These are phyloP conservation scores for Noctua janthina DNA, from an alignment of 2,888 invertebrate genomes.

Conservation along the genomic window DNA sequence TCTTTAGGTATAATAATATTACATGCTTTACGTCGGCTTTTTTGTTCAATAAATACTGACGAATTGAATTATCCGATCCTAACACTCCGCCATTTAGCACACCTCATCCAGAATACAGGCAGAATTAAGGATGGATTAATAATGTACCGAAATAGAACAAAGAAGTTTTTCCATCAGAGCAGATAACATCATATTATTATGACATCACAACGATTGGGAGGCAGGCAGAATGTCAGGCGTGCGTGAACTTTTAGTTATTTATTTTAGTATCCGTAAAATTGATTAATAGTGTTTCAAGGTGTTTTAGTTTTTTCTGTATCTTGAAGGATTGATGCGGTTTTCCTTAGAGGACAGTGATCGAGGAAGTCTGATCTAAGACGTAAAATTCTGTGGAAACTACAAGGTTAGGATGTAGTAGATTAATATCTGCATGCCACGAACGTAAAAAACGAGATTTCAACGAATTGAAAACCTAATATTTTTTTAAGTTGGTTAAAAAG, in stretches of 20 bases:
- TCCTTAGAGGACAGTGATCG: conserved; percentile 5
- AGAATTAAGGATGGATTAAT: neutral
- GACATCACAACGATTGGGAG: conserved; percentile 13
- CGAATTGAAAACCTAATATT: neutral
- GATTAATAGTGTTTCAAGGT: conserved; percentile 47
- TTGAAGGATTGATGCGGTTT: conserved; percentile 17
- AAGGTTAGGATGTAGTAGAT: neutral
- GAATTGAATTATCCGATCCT: neutral
- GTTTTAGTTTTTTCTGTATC: conserved; percentile 33
- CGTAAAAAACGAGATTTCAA: neutral
- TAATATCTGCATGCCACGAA: neutral
- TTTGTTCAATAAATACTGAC: neutral
- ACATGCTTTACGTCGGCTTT: neutral
- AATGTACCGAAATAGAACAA: conserved; percentile 14
- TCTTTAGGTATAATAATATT: neutral
- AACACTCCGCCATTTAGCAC: neutral
- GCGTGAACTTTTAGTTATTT: conserved; percentile 33
- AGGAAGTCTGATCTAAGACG: conserved; percentile 25
- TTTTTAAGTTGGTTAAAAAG: neutral
- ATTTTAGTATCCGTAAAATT: conserved; percentile 31
- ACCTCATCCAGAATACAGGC: neutral
- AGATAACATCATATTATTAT: conserved; percentile 12
- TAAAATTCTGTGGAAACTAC: neutral
- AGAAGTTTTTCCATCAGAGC: neutral
- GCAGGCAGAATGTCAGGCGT: conserved; percentile 28